Base-by-base conservation (phyloP, 2,113 vertebrate species). In the Seriola quinqueradiata region DNA sequence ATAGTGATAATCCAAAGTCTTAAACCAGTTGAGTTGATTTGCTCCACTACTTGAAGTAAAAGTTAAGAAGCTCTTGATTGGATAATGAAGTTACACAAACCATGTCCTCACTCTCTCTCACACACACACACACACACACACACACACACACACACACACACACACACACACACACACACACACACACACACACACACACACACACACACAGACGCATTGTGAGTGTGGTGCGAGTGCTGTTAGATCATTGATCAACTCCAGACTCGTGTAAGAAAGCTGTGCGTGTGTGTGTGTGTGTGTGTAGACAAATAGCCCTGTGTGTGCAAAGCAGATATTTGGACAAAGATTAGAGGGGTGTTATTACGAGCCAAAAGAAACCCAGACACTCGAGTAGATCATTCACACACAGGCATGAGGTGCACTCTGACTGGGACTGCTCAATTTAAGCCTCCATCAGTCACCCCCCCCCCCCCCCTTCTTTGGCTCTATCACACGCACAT, bases 311-410 rank as follows among this genome's bases (percentile, higher is more conserved):
- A 94, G 85, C 65, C 86, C 85, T 81, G 87, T 94, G 91, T 95
- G 94, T 93, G 93, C 94, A 84, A 92, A 94, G 92, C 92, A 94
- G 94, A 94, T 95, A 94, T 95, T 95, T 95, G 94, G 93, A 94
- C 92, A 95, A 92, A 93, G 94, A 95, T 95, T 95, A 95, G 87
- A 71, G 89, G 81, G 90, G 70, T 83, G 90, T 93, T 94, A 84
- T 90, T 90, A 93, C 69, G 86, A 94, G 95, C 92, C 89, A 92
- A 94, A 88, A 94, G 92, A 88, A 93, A 92, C 93, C 46, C 84
- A 93, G 94, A 93, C 89, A 13, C 87, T 93, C 91, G 88, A 90
- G 90, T 86, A 90, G 92, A 87, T 93, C 89, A 92, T 92, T 93
- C 91, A 92, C 91, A 93, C 89, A 90, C 91, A 83, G 73, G 60